Percentiles rank a stretch among this genome's conserved stretches.
phyloP scores from a whole-genome alignment of 2,113 vertebrate genomes.

The Urocolius indicus region DNA sequence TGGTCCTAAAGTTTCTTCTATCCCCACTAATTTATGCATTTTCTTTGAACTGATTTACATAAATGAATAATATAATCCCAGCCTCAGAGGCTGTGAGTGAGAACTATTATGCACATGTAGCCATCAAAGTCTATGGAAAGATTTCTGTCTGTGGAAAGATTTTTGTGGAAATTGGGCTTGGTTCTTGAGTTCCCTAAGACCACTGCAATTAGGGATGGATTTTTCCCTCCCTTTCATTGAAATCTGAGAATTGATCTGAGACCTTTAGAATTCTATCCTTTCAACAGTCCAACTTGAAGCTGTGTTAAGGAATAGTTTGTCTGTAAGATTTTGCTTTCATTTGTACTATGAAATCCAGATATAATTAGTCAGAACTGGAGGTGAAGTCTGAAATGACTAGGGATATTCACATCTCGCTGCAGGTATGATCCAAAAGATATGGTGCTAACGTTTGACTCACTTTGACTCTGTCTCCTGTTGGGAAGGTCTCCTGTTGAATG shows the following conservation, averaged over 20 bases:
- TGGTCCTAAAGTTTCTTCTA: conserved; percentile 20
- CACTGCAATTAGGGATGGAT: not conserved
- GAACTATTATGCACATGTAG: conserved; percentile 27
- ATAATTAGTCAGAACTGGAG: not conserved
- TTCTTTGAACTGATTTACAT: conserved; percentile 52
- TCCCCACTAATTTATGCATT: conserved; percentile 3
- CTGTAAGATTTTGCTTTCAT: not conserved
- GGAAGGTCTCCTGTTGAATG: not conserved
- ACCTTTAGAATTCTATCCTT: not conserved
- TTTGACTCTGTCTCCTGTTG: conserved; percentile 2
- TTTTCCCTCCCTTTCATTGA: not conserved
- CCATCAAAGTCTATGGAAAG: not conserved
- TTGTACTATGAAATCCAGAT: not conserved
- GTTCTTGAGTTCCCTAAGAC: conserved; percentile 4
- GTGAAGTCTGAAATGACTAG: not conserved
- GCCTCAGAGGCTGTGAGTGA: not conserved
- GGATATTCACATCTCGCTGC: not conserved
- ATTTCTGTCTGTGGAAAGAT: conserved; percentile 43
- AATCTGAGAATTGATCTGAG: not conserved
- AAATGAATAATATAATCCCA: conserved; percentile 22
- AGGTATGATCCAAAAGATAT: not conserved
- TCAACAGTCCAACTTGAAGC: not conserved
- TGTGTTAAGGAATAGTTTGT: not conserved
- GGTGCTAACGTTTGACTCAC: not conserved
- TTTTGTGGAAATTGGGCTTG: conserved; percentile 48